Conservation (phyloP, 2,797 vertebrate species). For the Artibeus jamaicensis region DNA sequence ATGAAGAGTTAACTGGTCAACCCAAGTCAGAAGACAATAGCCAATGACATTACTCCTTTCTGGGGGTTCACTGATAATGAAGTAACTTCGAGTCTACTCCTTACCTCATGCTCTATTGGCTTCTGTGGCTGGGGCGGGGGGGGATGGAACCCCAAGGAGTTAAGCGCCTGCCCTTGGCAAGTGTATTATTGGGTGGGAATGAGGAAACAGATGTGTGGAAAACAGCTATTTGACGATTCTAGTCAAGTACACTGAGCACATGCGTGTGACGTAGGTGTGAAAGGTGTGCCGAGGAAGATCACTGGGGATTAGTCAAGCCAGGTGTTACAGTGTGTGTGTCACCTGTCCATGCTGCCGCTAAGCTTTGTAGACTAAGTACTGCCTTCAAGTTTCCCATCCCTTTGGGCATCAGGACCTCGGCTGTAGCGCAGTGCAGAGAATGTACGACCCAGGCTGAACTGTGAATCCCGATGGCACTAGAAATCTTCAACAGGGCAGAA, state of each 20-base stretch:
- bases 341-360: neutral
- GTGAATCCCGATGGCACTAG: neutral
- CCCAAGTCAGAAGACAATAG: neutral
- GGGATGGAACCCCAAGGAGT: neutral
- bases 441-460: neutral
- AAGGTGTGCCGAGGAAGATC: neutral
- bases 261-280: accelerated
- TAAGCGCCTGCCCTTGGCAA: neutral
- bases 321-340: neutral
- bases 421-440: neutral
- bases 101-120: neutral
- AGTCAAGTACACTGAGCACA: neutral
- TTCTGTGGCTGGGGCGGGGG: neutral
- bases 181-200: neutral
- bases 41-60: neutral
- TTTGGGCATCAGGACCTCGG: neutral
- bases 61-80: neutral
- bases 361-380: neutral
- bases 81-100: neutral
- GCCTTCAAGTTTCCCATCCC: neutral
- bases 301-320: neutral
- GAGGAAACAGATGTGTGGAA: neutral
- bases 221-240: neutral
- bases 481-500: neutral
- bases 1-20: neutral